Evolutionary conservation across 2,888 invertebrate genomes (phyloP).

Genomic region (Chrysina gloriosa): DNA sequence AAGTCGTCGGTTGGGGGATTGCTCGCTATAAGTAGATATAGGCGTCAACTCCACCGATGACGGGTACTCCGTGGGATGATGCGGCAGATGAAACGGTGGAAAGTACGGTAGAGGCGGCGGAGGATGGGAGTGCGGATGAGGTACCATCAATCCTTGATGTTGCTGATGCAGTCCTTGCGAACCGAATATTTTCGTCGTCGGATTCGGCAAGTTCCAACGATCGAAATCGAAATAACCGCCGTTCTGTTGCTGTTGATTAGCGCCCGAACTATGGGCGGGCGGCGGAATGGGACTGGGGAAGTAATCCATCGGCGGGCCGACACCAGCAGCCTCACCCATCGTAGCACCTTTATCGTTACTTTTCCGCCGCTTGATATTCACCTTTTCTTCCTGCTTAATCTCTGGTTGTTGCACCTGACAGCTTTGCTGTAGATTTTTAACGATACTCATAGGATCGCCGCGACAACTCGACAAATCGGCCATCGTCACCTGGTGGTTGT

Average conservation of each 20-base stretch:
- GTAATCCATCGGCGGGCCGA: constrained; percentile 66
- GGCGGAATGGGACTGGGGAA: constrained; percentile 73
- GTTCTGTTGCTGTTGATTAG: constrained; percentile 68
- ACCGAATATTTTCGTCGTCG: constrained; percentile 77
- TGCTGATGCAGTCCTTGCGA: constrained; percentile 64
- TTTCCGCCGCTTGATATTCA: constrained; percentile 66
- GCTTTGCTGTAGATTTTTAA: constrained; percentile 71
- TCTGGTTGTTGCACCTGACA: constrained; percentile 58
- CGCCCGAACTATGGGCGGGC: constrained; percentile 75
- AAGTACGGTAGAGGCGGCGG: constrained; percentile 78
- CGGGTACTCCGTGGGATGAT: constrained; percentile 74
- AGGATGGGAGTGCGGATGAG: constrained; percentile 72
- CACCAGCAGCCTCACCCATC: constrained; percentile 67
- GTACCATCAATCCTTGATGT: constrained; percentile 70
- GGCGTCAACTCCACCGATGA: constrained; percentile 75
- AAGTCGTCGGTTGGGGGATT: constrained; percentile 45
- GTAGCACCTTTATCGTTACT: constrained; percentile 71
- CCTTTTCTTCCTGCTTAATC: constrained; percentile 62
- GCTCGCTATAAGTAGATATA: constrained; percentile 69
- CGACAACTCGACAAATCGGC: constrained; percentile 80
- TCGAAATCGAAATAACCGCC: constrained; percentile 84
- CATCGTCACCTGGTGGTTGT: constrained; percentile 70
- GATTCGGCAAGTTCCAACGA: constrained; percentile 81
- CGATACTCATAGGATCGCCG: constrained; percentile 81
- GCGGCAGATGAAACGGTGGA: constrained; percentile 79